Conservation (phyloP, 2,888 invertebrate species). For the Drosophila infuscata region DNA sequence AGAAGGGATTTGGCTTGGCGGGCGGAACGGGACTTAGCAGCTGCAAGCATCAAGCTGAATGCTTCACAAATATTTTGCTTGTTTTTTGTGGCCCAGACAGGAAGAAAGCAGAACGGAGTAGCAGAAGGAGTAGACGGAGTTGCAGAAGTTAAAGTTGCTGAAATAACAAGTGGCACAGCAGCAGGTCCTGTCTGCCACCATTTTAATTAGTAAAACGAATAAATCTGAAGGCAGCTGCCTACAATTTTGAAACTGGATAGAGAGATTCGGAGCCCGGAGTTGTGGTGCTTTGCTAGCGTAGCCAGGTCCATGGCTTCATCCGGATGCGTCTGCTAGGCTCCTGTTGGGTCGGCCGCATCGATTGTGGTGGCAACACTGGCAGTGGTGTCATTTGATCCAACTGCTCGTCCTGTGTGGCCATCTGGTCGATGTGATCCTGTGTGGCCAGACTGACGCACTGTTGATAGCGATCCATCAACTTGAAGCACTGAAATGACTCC, state of each 20-base stretch:
- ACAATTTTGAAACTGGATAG: conserved; percentile 28
- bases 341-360: neutral
- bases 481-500: conserved; percentile 51
- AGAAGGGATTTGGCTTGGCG: conserved; percentile 5
- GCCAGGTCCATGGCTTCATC: conserved; percentile 64
- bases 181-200: conserved; percentile 20
- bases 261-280: neutral
- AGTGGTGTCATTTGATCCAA: neutral
- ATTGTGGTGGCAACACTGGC: neutral
- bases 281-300: conserved; percentile 29
- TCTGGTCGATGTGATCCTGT: conserved; percentile 46
- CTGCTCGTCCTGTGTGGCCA: conserved; percentile 21
- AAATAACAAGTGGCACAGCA: neutral
- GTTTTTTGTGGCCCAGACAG: conserved; percentile 7
- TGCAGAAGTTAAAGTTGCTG: neutral
- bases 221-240: conserved; percentile 20
- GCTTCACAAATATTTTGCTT: conserved; percentile 42
- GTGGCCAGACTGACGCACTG: conserved; percentile 48
- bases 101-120: neutral
- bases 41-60: conserved; percentile 20
- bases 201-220: conserved; percentile 55
- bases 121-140: neutral
- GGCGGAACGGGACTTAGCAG: conserved; percentile 10
- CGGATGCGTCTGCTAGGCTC: conserved; percentile 30
- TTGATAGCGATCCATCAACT: conserved; percentile 54